A percentile compares a stretch with the other conserved stretches of the same genome.
Conservation (phyloP, 2,113 vertebrate genomes). For the Lophura nycthemera region DNA sequence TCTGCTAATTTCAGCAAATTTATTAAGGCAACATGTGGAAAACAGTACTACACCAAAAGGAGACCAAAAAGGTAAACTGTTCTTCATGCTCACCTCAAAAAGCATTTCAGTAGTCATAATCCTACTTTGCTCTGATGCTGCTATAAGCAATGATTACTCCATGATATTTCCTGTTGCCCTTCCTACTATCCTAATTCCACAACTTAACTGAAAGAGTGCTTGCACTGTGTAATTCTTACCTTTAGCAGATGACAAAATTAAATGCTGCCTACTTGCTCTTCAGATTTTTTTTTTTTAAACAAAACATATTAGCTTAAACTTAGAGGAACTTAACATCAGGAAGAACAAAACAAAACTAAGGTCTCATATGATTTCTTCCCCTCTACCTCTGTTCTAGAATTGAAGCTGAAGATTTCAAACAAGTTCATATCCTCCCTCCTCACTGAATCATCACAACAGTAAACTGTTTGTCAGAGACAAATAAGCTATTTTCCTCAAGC, state of each 20-base stretch:
- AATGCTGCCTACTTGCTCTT: neutral
- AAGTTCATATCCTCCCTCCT: neutral
- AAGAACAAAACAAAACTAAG: neutral
- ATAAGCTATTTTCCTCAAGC: neutral
- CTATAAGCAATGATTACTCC: neutral
- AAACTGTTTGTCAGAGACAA: neutral
- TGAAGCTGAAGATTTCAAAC: neutral
- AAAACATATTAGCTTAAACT: neutral
- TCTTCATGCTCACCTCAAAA: neutral
- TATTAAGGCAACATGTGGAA: neutral
- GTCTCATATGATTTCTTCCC: neutral
- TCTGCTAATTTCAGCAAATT: neutral
- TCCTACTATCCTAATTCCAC: neutral
- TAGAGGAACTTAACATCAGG: neutral
- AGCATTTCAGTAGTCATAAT: neutral
- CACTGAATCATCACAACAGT: neutral
- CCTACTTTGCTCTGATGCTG: neutral
- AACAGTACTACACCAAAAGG: neutral
- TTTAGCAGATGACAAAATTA: neutral
- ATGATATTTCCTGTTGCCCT: neutral
- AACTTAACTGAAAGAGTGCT: neutral
- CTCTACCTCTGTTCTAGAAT: neutral
- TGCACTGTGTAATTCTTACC: neutral
- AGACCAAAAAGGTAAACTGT: neutral
- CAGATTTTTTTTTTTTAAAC: no score